Evolutionary conservation across 2,888 invertebrate genomes (phyloP), one percentile per base, ranked within the genome.

Genomic region (Idaea dimidiata): DNA sequence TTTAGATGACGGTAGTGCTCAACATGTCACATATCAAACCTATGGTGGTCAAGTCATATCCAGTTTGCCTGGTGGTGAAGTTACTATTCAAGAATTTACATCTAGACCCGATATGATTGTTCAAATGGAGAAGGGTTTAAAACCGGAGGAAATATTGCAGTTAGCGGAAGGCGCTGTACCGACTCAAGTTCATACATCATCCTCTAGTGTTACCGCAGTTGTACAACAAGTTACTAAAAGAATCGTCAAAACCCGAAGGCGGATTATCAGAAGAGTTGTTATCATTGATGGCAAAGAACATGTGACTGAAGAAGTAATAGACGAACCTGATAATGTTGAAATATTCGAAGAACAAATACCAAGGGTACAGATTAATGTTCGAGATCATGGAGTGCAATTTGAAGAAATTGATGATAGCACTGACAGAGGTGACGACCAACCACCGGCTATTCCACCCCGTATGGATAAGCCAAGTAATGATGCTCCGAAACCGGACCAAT

Each of bases 271-370:
- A 61, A 94, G 95, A 70, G 94, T 96, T 2, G 95, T 96, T 0
- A 95, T 97, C 6, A 94, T 97, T 64, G 95, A 97, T 80, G 97
- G 97, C 0, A 96, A 96, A 85, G 97, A 97, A 87, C 95, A 96
- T 66, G 94, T 96, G 0, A 95, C 95, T 7, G 97, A 97, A 84
- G 97, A 97, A 88, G 87, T 97, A 0, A 93, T 97, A 57, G 97
- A 97, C 78, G 97, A 97, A 82, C 97, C 97, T 0, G 97, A 96
- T 77, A 95, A 95, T 81, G 89, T 96, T 5, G 96, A 96, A 86
- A 92, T 95, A 10, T 93, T 93, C 43, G 95, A 95, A 79, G 95
- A 97, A 83, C 94, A 95, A 72, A 94, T 96, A 72, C 96, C 96
- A 0, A 92, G 95, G 72, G 94, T 96, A 16, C 95, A 95, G 64